phyloP scores from a whole-genome alignment of 2,888 invertebrate species.

The Camptogramma bilineatum region DNA sequence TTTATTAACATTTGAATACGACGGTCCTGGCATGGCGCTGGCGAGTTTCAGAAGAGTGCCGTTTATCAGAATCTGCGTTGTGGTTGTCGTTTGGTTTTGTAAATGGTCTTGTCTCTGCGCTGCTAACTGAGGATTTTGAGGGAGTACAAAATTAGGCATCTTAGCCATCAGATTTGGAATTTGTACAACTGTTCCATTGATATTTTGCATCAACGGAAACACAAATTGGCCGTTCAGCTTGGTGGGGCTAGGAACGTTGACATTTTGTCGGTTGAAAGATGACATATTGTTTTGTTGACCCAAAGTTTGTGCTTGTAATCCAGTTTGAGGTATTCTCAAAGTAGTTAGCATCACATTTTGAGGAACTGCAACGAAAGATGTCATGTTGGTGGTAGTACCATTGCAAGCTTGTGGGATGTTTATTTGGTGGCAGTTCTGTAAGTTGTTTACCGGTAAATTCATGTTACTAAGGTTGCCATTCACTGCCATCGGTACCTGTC shows the following conservation, averaged over 20 bases:
- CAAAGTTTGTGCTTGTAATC: constrained; percentile 69
- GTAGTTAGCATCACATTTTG: constrained; percentile 85
- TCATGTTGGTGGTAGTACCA: constrained; percentile 70
- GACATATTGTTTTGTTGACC: constrained; percentile 73
- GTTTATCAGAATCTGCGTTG: constrained; percentile 80
- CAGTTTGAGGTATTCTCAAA: constrained; percentile 84
- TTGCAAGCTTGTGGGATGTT: constrained; percentile 75
- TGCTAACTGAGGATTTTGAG: constrained; percentile 69
- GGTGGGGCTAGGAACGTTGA: constrained; percentile 77
- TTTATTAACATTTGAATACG: constrained; percentile 72
- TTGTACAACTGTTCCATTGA: constrained; percentile 85
- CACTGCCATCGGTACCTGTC: constrained; percentile 73
- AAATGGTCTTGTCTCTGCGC: constrained; percentile 73
- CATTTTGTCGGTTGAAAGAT: constrained; percentile 71
- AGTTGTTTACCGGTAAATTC: constrained; percentile 73
- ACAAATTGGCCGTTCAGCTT: constrained; percentile 84
- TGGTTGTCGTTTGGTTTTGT: constrained; percentile 65
- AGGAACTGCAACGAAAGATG: constrained; percentile 80
- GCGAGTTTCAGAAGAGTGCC: constrained; percentile 81
- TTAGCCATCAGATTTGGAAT: constrained; percentile 86
- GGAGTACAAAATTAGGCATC: constrained; percentile 83
- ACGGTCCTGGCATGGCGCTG: constrained; percentile 64
- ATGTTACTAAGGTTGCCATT: constrained; percentile 71
- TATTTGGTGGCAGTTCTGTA: constrained; percentile 77
- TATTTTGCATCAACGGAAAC: constrained; percentile 86